Evolutionary conservation across 1,140 invertebrate species (phyloP).

Genomic region (Cheumatopsyche charites): DNA sequence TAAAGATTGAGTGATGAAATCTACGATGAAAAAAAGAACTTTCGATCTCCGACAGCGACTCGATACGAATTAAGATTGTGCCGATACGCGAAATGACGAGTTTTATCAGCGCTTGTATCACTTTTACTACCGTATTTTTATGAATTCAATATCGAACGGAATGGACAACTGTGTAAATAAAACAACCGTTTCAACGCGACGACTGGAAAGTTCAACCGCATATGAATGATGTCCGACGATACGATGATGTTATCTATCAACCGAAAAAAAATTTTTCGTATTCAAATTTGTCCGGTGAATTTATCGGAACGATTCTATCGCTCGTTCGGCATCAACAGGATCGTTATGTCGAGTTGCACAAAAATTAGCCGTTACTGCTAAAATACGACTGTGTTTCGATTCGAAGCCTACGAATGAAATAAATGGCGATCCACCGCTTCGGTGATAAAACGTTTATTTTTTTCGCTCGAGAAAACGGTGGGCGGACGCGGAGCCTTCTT

Average conservation of each 20-base stretch:
- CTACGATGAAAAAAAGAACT: no score
- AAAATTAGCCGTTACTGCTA: not conserved
- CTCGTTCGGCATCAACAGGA: not conserved
- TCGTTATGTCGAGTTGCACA: conserved; percentile 2
- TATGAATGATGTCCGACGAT: not conserved
- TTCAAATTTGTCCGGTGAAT: not conserved
- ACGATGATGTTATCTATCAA: no score
- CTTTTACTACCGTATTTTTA: no score
- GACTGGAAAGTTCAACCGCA: not conserved
- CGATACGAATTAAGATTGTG: no score
- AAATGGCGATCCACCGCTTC: conserved; percentile 8
- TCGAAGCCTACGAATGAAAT: conserved; percentile 10
- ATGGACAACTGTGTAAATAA: not conserved
- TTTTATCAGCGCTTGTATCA: no score
- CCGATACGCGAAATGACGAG: no score
- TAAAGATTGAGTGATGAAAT: no score
- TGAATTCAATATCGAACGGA: not conserved
- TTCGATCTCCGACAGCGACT: no score
- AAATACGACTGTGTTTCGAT: not conserved
- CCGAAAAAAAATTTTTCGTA: not conserved
- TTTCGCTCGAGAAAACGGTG: conserved; percentile 18
- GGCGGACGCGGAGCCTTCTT: conserved; percentile 29
- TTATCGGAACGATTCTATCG: not conserved
- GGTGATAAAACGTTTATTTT: conserved; percentile 28
- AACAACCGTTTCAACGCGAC: not conserved